Base-by-base conservation (phyloP, 2,888 invertebrate species). In the Nipponacmea schrenckii region DNA sequence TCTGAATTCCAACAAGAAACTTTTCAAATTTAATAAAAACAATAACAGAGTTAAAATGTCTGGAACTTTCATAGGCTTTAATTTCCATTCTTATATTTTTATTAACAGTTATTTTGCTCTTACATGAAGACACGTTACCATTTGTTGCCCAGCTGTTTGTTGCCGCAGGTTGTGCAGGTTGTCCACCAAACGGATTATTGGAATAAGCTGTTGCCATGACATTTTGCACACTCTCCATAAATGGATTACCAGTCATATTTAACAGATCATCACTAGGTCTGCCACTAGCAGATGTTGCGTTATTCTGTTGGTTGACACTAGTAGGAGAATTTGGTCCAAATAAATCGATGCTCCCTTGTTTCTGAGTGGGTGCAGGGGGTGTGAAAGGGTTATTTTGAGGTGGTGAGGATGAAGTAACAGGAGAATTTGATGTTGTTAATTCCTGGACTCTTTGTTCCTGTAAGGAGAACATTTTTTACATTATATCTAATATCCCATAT, bases 181-280 rank as follows among this genome's bases (percentile, higher is more conserved):
- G 62, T 12, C 83, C 74, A 7, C 79, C 81, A 68, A 82, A 81
- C 7, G 81, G 80, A 67, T 79, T 78, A 64, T 69, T 66, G 14
- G 78, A 76, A 65, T 81, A 77, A 8, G 80, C 79, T 68, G 82
- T 79, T 62, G 85, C 81, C 81, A 84, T 81, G 26, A 79, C 84
- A 50, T 81, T 83, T 74, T 85, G 84, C 17, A 89, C 80, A 72
- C 84, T 87, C 76, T 87, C 85, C 15, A 95, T 94, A 88, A 97
- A 97, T 14, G 97, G 97, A 91, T 97, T 97, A 64, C 94, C 94
- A 68, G 85, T 82, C 78, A 96, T 91, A 84, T 95, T 94, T 70
- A 96, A 91, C 79, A 97, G 91, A 90, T 96, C 96, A 85, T 96
- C 96, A 17, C 95, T 95, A 27, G 96, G 94, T 90, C 93, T 95